Evolutionary conservation across 2,797 vertebrate genomes (phyloP).

Genomic region (Decapterus maruadsi): DNA sequence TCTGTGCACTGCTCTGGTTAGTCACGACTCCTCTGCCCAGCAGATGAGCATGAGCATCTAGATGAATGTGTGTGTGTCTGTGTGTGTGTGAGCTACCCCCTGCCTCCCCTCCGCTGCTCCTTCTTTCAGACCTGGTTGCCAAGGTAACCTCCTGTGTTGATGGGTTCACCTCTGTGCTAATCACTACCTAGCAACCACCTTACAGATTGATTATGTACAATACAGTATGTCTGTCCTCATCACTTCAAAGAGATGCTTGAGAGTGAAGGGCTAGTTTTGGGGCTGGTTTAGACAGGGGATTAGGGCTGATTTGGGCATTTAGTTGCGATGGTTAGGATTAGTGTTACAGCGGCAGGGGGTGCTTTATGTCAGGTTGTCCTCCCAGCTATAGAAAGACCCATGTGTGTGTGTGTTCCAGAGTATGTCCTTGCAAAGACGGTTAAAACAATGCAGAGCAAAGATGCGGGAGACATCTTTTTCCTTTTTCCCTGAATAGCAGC

Average conservation of each 20-base stretch:
- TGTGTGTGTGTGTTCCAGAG: not conserved
- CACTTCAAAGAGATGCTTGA: no score
- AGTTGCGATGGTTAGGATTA: not conserved
- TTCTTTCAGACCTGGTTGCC: constrained; percentile 79
- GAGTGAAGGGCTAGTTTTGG: no score
- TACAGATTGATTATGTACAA: not conserved
- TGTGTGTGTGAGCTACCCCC: constrained; percentile 33
- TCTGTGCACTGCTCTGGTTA: constrained; percentile 66
- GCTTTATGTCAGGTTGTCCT: not conserved
- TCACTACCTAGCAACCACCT: constrained; percentile 58
- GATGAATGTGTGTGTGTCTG: constrained; percentile 35
- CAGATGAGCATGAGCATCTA: constrained; percentile 78
- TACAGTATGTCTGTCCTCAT: no score
- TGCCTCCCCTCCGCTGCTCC: constrained; percentile 46
- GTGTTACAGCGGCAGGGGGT: not conserved
- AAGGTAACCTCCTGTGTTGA: constrained; percentile 83
- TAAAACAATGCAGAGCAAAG: constrained; percentile 34
- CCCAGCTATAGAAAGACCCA: not conserved
- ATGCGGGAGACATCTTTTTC: constrained; percentile 52
- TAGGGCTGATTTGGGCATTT: not conserved
- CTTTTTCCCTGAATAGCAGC: constrained; percentile 59
- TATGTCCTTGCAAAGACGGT: constrained; percentile 34
- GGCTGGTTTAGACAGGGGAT: not conserved
- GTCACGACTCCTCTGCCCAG: constrained; percentile 82
- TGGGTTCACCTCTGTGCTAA: constrained; percentile 81